These are phyloP conservation scores for Microplitis mediator DNA, from an alignment of 1,140 invertebrate genomes.

Conservation along the genomic window DNA sequence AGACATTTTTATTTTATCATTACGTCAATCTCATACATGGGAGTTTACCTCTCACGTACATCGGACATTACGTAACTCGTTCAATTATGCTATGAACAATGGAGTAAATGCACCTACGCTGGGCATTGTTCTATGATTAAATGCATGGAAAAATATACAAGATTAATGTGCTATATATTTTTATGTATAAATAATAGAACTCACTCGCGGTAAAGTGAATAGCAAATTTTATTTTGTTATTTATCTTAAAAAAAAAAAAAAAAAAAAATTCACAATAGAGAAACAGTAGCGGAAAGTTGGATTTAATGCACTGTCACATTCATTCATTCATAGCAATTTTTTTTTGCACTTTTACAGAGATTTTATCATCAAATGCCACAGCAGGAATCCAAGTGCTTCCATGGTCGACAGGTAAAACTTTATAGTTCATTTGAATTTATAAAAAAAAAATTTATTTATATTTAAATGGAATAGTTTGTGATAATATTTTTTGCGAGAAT, in stretches of 20 bases:
- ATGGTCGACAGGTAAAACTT: slow-evolving; percentile 70
- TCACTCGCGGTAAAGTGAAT: background rate
- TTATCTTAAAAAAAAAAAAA: background rate
- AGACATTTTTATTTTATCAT: background rate
- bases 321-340: background rate
- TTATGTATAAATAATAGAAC: background rate
- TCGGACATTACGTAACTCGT: background rate
- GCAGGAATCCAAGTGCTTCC: slow-evolving; percentile 76
- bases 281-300: background rate
- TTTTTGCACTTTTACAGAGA: slow-evolving; percentile 56
- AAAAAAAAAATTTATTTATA: too few species aligned
- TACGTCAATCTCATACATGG: background rate
- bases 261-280: background rate
- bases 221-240: background rate
- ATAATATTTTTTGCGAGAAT: too few species aligned
- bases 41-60: background rate
- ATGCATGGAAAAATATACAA: background rate
- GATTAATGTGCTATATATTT: background rate
- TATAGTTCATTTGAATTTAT: too few species aligned
- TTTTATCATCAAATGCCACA: slow-evolving; percentile 76
- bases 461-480: too few species aligned
- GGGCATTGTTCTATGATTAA: background rate
- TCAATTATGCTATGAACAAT: slow-evolving; percentile 10
- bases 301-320: background rate
- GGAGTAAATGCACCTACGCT: background rate